Percentiles rank a stretch among this genome's conserved stretches.
phyloP scores from a whole-genome alignment of 2,797 vertebrate genomes.

The Synaphobranchus kaupii region DNA sequence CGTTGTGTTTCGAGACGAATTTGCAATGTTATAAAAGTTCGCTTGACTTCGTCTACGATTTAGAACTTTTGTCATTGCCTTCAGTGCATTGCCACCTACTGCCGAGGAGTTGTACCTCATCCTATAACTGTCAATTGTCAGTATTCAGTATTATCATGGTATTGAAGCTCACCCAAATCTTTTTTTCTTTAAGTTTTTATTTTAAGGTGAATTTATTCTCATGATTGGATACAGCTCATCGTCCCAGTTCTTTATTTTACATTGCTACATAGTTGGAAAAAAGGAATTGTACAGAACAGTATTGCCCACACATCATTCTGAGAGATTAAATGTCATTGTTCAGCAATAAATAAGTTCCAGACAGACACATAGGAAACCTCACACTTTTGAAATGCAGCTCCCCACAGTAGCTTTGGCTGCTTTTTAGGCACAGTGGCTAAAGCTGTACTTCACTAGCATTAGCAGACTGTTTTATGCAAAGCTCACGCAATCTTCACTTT shows the following conservation, averaged over 20 bases:
- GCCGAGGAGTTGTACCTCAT: not conserved
- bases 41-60: not conserved
- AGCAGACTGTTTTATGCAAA: no score
- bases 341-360: not conserved
- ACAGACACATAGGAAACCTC: not conserved
- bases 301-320: not conserved
- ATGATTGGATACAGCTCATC: not conserved
- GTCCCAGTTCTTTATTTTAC: not conserved
- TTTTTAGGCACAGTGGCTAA: no score
- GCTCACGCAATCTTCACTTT: no score
- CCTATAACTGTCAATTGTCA: no score
- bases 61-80: not conserved
- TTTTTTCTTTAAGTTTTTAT: not conserved
- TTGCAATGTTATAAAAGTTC: not conserved
- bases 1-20: not conserved
- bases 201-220: not conserved
- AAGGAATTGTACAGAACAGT: not conserved
- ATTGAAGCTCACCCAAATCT: not conserved
- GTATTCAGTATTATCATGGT: not conserved
- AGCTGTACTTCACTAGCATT: no score
- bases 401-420: not conserved
- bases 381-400: not conserved
- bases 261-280: not conserved
- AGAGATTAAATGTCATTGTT: not conserved
- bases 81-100: not conserved